Evolutionary conservation across 2,888 invertebrate genomes (phyloP), one percentile per base, ranked within the genome.

Genomic region (Theretra japonica): DNA sequence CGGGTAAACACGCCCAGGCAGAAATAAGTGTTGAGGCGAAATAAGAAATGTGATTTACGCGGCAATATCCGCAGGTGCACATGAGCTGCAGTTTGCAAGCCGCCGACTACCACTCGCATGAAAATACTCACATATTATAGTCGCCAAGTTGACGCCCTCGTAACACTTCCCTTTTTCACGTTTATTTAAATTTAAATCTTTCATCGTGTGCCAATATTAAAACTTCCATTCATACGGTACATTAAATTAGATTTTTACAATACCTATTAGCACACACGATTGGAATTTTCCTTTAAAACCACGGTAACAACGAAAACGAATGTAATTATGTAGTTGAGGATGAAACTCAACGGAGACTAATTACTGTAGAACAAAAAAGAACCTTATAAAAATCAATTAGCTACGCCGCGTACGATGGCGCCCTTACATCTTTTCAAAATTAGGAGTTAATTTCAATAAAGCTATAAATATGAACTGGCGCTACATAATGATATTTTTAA

Each of bases 31-130:
- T 86, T 85, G 85, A 84, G 83, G 86, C 82, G 84, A 87, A 90
- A 90, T 90, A 90, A 90, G 89, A 90, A 91, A 91, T 90, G 82
- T 89, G 90, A 91, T 92, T 92, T 91, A 91, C 89, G 88, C 82
- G 85, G 90, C 88, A 91, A 92, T 91, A 90, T 90, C 87, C 89
- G 88, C 90, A 90, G 90, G 91, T 92, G 91, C 90, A 91, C 84
- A 80, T 80, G 86, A 88, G 86, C 78, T 89, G 86, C 86, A 83
- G 75, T 74, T 76, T 75, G 80, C 81, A 77, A 77, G 75, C 77
- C 76, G 73, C 77, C 76, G 76, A 76, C 75, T 69, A 57, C 21
- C 33, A 70, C 25, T 23, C 58, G 28, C n/a, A 57, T 70, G n/a
- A 60, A 28, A 70, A 28, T 60, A 73, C 74, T 74, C 77, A 76